Evolutionary conservation across 2,113 vertebrate genomes (phyloP).

Genomic region (Apodemus sylvaticus): DNA sequence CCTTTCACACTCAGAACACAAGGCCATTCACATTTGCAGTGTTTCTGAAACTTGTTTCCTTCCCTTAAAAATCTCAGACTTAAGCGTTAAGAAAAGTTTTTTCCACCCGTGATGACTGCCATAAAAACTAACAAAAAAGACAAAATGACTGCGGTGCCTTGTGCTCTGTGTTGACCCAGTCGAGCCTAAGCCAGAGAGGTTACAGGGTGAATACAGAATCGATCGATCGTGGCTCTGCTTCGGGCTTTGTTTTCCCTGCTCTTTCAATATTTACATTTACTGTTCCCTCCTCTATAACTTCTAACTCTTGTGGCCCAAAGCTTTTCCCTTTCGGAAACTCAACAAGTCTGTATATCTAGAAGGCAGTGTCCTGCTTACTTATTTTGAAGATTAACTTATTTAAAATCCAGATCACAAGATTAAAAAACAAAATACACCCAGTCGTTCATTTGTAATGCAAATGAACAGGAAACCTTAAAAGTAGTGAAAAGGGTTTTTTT

Average conservation of each 20-base stretch:
- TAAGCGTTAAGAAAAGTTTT: background rate
- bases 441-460: background rate
- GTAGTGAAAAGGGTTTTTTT: background rate
- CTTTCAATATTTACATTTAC: background rate
- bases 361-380: constrained; percentile 6
- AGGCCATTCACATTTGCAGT: background rate
- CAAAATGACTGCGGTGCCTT: background rate
- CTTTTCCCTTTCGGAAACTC: background rate
- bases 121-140: constrained; percentile 9
- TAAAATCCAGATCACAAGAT: background rate
- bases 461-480: background rate
- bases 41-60: background rate
- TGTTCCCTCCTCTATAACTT: background rate
- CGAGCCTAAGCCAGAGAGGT: background rate
- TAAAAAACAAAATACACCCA: background rate
- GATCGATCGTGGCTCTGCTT: no score
- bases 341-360: background rate
- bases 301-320: background rate
- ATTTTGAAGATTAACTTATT: constrained; percentile 10
- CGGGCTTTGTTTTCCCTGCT: background rate
- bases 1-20: background rate
- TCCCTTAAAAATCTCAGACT: background rate
- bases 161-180: background rate
- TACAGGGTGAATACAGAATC: no score
- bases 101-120: background rate